phyloP scores from a whole-genome alignment of 2,797 vertebrate genomes.

The Centropyge bicolor region DNA sequence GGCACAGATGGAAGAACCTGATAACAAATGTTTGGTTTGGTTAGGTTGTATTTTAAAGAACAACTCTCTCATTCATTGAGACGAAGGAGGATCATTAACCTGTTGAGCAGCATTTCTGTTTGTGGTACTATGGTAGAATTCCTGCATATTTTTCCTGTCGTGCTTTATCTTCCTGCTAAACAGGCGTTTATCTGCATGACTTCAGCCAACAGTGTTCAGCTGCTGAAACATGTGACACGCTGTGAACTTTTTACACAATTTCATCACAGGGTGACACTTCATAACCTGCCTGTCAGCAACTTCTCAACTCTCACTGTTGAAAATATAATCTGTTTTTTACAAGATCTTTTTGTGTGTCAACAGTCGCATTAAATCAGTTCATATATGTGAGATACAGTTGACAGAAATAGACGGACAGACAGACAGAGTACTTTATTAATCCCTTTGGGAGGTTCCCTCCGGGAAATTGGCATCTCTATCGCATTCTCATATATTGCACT shows the following conservation, averaged over 20 bases:
- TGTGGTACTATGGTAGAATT: constrained; percentile 1
- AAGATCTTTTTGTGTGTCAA: background rate
- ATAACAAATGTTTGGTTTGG: too few relatives aligned
- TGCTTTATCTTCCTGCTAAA: constrained; percentile 28
- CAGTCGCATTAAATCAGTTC: background rate
- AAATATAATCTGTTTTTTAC: background rate
- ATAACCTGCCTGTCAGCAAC: constrained; percentile 22
- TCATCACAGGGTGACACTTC: constrained; percentile 20
- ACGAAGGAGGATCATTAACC: background rate
- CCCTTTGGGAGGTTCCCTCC: too few relatives aligned
- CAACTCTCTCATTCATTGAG: background rate
- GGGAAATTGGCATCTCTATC: too few relatives aligned
- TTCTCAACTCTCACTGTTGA: background rate
- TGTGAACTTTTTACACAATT: constrained; percentile 30
- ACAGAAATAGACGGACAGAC: too few relatives aligned
- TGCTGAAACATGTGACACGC: constrained; percentile 33
- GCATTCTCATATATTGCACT: too few relatives aligned
- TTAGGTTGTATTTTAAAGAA: background rate
- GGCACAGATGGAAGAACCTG: background rate
- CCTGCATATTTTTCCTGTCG: background rate
- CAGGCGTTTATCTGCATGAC: constrained; percentile 34
- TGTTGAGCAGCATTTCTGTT: background rate
- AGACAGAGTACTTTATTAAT: too few relatives aligned
- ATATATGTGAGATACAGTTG: background rate
- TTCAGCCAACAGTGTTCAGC: background rate